Base-by-base conservation (phyloP, 2,797 vertebrate genomes). In the Urosaurus nigricauda region DNA sequence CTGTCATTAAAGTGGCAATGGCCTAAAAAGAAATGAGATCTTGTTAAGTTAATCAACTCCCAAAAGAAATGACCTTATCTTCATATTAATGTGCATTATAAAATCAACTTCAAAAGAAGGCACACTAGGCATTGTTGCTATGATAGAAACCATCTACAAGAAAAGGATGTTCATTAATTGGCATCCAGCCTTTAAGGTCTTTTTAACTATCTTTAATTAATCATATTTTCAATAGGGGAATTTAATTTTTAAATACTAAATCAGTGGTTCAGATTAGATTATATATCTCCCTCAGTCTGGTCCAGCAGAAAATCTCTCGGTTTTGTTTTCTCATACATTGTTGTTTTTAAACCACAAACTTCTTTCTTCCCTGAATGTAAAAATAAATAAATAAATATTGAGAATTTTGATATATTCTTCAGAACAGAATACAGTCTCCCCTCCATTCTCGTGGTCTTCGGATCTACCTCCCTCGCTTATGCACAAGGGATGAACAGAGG, bases 101-200 rank as follows among this genome's bases (percentile, higher is more conserved):
- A 43, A 43, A 0, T 94, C 94, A 92, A 86, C 88, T 89, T 96
- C 92, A 94, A 5, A 85, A 86, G 19, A 12, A 60, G n/a, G 78
- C 87, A 86, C 51, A 91, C 37, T 53, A 85, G 79, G 56, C 68
- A 5, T 63, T 84, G 51, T 77, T 89, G 88, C 63, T 0, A 14
- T 74, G 90, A 87, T 79, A 75, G 58, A 91, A 74, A 35, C 29
- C 47, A 60, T 63, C 14, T 78, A 16, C 19, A 68, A 63, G 43
- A 65, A 78, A 19, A 78, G 58, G 4, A 19, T 12, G 37, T 35
- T 86, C 43, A 79, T 79, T 86, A 86, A 68, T 68, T 77, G 16
- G 24, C 37, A 75, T 24, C 35, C 16, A 32, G 32, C 16, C 32
- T 51, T 32, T 68, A 51, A 68, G 60, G 11, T 68, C 37, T 43